Base-by-base conservation (phyloP, 2,888 invertebrate genomes). In the Lasioglossum villosulum region DNA sequence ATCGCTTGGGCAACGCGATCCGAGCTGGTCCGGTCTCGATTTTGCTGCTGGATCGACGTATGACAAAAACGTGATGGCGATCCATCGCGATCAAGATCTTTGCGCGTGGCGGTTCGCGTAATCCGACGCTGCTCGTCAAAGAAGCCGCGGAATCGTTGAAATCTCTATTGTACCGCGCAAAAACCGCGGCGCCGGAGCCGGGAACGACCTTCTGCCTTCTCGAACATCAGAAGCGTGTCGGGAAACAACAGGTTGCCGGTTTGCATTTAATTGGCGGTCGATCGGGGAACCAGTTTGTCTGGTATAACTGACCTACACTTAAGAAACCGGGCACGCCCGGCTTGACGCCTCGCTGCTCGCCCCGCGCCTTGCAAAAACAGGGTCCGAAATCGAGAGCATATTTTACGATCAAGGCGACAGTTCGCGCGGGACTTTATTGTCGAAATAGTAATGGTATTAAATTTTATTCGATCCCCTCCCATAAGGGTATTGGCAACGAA, bases 271-370 rank as follows among this genome's bases (percentile, higher is more conserved):
- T 92, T 91, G 88, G 86, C 86, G 83, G 81, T 72, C 84, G 83
- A 87, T 86, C 89, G 88, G 19, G 37, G 39, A 92, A 93, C 93
- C 93, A 91, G 93, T 92, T 88, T 83, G 80, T 86, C 93, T 91
- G 91, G 91, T 92, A 88, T 92, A 93, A 93, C 93, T 92, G 93
- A 93, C 92, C 93, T 93, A 92, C 90, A 86, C 89, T 90, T 85
- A 82, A 86, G 72, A 77, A 84, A 75, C 80, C 68, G 56, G 68
- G 45, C 79, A 73, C 48, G 71, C 75, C 80, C 52, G 45, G 30
- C 30, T 19, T 3, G 30, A 56, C 56, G n/a, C n/a, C 56, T 4
- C 56, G 12, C 63, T 8, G 30, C 63, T 6, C 16, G 63, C 30
- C 75, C 80, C 63, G 34, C 10, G 34, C 2, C 52, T 1, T n/a